Percentiles rank a stretch among this genome's conserved stretches.
Evolutionary conservation across 2,113 vertebrate genomes (phyloP).

Genomic region (Dendropsophus ebraccatus): DNA sequence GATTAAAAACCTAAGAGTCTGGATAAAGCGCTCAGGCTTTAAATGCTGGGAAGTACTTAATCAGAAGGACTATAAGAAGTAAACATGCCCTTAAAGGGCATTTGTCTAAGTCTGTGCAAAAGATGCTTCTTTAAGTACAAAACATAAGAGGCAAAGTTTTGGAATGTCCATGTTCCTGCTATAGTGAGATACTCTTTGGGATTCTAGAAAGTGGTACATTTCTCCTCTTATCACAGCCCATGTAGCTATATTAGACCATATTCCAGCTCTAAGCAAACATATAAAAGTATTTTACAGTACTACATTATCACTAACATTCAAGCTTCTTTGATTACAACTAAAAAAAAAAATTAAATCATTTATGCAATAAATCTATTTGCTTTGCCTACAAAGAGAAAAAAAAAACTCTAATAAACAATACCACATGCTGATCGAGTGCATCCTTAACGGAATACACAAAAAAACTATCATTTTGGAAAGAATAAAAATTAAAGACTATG

Average conservation of each 20-base stretch:
- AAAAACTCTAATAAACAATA: conserved; percentile 50
- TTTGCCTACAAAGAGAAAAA: conserved; percentile 68
- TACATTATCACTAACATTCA: conserved; percentile 89
- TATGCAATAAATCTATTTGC: conserved; percentile 75
- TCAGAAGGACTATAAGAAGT: not conserved
- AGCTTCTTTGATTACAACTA: conserved; percentile 88
- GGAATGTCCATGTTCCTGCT: not conserved
- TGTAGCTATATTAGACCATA: conserved; percentile 80
- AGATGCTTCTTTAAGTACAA: not conserved
- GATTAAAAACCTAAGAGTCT: not conserved
- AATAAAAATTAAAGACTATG: conserved; percentile 58
- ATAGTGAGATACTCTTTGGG: conserved; percentile 6
- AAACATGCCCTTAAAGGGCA: conserved; percentile 11
- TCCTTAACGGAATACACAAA: conserved; percentile 71
- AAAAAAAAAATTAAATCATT: conserved; percentile 78
- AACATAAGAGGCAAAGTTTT: not conserved
- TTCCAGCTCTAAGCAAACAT: conserved; percentile 88
- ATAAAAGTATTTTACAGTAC: conserved; percentile 91
- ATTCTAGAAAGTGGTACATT: conserved; percentile 23
- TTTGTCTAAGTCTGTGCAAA: conserved; percentile 5
- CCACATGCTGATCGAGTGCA: conserved; percentile 69
- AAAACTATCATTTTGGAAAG: conserved; percentile 62
- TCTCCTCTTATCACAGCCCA: conserved; percentile 69
- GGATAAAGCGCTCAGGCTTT: not conserved
- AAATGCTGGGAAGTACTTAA: not conserved